Evolutionary conservation across 2,888 invertebrate genomes (phyloP), one percentile per base, ranked within the genome.

Genomic region (Embidobia sp.): DNA sequence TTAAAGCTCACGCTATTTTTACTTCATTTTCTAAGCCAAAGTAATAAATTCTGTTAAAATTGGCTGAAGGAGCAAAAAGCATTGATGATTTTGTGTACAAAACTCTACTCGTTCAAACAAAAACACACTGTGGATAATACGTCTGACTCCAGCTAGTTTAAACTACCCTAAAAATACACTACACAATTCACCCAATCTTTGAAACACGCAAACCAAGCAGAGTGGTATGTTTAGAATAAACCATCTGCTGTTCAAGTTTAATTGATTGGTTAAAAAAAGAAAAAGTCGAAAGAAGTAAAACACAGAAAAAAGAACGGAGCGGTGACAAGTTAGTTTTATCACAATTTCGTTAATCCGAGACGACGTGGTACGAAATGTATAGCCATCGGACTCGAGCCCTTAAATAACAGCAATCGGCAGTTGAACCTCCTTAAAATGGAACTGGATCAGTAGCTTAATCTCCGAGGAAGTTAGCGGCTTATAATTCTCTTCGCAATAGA

Each of bases 391-490:
- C 40, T 51, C 19, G 49, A 31, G 19, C 40, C 18, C 44, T 70
- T 70, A 70, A 70, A 70, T 70, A 70, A 70, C 70, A 42, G 27
- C 57, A 70, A 27, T 61, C 35, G 70, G 49, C 49, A 33, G 31
- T 49, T 42, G 49, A 33, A 70, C 26, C 51, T 51, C 51, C 51
- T 70, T 70, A 51, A 70, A 70, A 70, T 70, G 61, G 59, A 51
- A 70, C 51, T 51, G 72, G 72, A 63, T 63, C 72, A 63, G 40
- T 40, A 18, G 55, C 63, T 63, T 63, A 72, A 63, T 72, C 72
- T 55, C 63, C 31, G 49, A 22, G 31, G 53, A 64, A 72, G 63
- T 55, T 63, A 22, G 35, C 15, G 15, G 53, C 49, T 61, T 61
- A 44, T 53, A 53, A 61, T 51, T 59, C 59, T 42, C 59, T 35